Conservation (phyloP, 2,113 vertebrate species). For the Ovis canadensis region DNA sequence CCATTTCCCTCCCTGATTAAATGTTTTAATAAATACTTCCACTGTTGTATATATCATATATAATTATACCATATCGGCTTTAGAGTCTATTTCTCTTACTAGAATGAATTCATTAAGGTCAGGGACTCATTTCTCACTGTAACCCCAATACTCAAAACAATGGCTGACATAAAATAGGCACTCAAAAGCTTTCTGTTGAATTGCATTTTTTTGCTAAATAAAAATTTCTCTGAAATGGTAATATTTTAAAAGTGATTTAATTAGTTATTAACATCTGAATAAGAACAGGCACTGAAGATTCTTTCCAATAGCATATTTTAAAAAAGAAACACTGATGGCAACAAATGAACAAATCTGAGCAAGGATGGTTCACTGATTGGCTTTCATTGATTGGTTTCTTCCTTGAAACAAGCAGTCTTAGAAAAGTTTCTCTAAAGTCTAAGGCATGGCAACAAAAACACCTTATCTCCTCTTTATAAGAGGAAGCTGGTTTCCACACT, state of each 20-base stretch:
- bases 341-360: neutral
- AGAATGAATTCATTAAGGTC: neutral
- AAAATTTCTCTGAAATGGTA: neutral
- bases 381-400: neutral
- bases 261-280: neutral
- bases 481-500: neutral
- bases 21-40: neutral
- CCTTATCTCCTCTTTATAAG: neutral
- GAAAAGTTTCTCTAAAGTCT: neutral
- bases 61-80: neutral
- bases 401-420: neutral
- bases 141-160: neutral
- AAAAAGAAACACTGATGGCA: neutral
- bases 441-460: neutral
- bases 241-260: slow-evolving; percentile 2
- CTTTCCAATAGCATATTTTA: neutral
- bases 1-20: neutral
- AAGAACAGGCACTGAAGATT: neutral
- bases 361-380: neutral
- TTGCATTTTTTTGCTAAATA: neutral
- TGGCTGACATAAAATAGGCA: neutral
- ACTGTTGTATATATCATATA: neutral
- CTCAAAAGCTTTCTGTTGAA: neutral
- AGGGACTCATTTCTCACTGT: neutral
- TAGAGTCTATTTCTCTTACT: neutral